These are phyloP conservation scores for Struthio camelus DNA, from an alignment of 2,113 vertebrate species.

Conservation along the genomic window DNA sequence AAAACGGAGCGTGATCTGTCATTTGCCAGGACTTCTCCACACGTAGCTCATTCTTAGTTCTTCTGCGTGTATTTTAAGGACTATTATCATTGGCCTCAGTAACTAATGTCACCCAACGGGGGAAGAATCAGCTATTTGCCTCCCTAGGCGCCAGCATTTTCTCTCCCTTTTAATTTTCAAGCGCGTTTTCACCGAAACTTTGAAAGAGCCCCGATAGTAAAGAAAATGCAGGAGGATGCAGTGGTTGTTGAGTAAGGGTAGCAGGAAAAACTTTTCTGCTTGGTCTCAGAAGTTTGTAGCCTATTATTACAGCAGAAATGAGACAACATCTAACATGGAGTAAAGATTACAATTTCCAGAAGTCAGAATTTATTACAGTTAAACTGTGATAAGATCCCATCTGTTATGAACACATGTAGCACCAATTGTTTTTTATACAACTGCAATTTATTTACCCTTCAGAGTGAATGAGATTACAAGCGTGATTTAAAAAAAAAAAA, in stretches of 20 bases:
- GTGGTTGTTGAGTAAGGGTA: background rate
- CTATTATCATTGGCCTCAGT: background rate
- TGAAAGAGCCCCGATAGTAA: background rate
- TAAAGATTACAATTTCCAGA: conserved; percentile 65
- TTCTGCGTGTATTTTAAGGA: background rate
- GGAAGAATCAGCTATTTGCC: background rate
- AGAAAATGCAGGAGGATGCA: background rate
- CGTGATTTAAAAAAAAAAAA: background rate
- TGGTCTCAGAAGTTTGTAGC: conserved; percentile 8
- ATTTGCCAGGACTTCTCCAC: background rate
- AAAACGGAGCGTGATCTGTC: background rate
- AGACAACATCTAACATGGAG: conserved; percentile 9
- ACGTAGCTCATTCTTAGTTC: background rate
- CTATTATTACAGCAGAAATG: background rate
- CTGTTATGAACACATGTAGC: conserved; percentile 64
- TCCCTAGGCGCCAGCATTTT: background rate
- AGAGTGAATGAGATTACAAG: conserved; percentile 55
- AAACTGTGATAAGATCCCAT: conserved; percentile 70
- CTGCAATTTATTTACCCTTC: conserved; percentile 68
- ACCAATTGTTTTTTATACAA: conserved; percentile 68
- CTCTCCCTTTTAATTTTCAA: background rate
- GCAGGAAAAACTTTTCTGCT: background rate
- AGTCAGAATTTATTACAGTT: conserved; percentile 68
- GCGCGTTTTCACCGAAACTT: background rate
- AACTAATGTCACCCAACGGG: background rate